Evolutionary conservation across 2,888 invertebrate species (phyloP).

Genomic region (Phalangium opilio): DNA sequence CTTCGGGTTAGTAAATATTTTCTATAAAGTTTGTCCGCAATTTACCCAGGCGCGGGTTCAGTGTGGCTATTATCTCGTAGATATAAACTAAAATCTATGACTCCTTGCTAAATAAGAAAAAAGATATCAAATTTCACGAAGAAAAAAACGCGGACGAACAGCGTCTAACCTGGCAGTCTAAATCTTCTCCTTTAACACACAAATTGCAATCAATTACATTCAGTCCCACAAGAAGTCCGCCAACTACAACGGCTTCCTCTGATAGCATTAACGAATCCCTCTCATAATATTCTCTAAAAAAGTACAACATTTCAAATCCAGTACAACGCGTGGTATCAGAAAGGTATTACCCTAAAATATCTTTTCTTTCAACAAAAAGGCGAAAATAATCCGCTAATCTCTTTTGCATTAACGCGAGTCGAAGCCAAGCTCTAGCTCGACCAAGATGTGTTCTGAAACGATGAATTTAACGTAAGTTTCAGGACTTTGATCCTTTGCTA

Average conservation of each 20-base stretch:
- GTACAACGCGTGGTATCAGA: constrained; percentile 1
- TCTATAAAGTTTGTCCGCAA: too few relatives aligned
- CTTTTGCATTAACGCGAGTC: constrained; percentile 96
- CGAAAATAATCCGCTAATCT: constrained; percentile 89
- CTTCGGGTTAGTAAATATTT: too few relatives aligned
- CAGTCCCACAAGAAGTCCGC: constrained; percentile 83
- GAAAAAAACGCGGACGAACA: too few relatives aligned
- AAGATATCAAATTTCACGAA: too few relatives aligned
- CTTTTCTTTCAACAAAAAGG: constrained; percentile 74
- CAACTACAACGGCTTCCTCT: constrained; percentile 85
- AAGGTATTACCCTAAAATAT: constrained; percentile 47
- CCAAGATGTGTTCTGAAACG: constrained; percentile 32
- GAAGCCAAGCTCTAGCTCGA: constrained; percentile 82
- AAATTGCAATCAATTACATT: constrained; percentile 97
- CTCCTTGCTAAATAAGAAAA: constrained; percentile 61
- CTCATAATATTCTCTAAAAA: constrained; percentile 71
- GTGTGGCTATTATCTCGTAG: constrained; percentile 34
- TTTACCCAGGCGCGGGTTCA: constrained; percentile 6
- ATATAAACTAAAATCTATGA: constrained; percentile 91
- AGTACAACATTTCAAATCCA: neutral
- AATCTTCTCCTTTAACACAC: constrained; percentile 69
- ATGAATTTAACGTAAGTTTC: too few relatives aligned
- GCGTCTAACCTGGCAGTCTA: constrained; percentile 27
- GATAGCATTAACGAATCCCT: constrained; percentile 89
- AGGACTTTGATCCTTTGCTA: neutral